phyloP scores from a whole-genome alignment of 1,140 invertebrate species.

The Amphibalanus amphitrite region DNA sequence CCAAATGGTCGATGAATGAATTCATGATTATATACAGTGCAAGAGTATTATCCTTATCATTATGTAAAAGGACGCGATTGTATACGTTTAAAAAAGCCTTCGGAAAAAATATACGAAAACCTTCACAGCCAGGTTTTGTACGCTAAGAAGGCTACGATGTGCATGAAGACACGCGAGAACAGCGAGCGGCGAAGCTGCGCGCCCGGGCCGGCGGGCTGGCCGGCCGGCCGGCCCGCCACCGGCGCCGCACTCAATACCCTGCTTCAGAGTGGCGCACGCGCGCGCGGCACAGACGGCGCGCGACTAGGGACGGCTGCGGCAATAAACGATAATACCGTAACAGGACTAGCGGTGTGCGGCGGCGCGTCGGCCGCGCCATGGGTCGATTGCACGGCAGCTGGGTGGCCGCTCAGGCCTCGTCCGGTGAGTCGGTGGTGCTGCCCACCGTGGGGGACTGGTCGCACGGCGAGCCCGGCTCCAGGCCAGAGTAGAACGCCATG shows the following conservation, averaged over 20 bases:
- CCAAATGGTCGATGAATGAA: neutral
- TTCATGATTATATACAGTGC: neutral
- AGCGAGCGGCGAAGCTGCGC: neutral
- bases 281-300: too few relatives aligned
- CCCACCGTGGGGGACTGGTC: conserved; percentile 4
- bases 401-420: neutral
- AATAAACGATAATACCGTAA: neutral
- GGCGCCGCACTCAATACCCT: neutral
- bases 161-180: neutral
- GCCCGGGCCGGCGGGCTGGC: too few relatives aligned
- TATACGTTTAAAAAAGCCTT: neutral
- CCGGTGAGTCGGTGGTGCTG: conserved; percentile 2
- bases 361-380: too few relatives aligned
- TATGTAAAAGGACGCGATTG: neutral
- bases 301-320: neutral
- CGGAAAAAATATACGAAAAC: neutral
- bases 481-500: neutral
- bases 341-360: neutral
- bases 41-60: neutral
- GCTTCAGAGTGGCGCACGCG: neutral
- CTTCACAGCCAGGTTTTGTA: conserved; percentile 1
- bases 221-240: too few relatives aligned
- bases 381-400: neutral
- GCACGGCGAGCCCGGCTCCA: neutral
- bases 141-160: conserved; percentile 1